These are phyloP conservation scores for Cyaniris semiargus DNA, from an alignment of 2,888 invertebrate genomes.

Conservation along the genomic window DNA sequence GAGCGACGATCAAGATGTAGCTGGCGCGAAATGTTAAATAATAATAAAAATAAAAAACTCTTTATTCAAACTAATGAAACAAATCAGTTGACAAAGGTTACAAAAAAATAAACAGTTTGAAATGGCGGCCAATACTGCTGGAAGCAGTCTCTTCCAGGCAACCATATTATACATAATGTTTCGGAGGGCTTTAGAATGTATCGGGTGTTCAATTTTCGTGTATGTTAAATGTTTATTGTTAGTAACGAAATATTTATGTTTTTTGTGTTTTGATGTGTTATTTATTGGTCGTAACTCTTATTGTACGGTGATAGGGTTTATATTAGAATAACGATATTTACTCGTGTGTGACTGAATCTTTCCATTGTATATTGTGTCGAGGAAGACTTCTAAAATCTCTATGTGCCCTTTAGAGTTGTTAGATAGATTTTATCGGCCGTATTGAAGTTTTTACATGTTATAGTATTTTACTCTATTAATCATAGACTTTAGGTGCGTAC, in stretches of 20 bases:
- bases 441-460: slow-evolving; percentile 38
- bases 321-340: slow-evolving; percentile 33
- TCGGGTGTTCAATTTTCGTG: neutral
- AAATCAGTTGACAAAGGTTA: no score
- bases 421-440: slow-evolving; percentile 48
- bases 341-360: slow-evolving; percentile 33
- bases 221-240: neutral
- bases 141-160: no score
- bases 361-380: slow-evolving; percentile 32
- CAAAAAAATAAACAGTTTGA: no score
- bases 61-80: no score
- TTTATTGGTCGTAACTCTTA: slow-evolving; percentile 25
- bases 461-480: slow-evolving; percentile 34
- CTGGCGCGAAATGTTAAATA: no score
- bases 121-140: no score
- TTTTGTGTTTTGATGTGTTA: slow-evolving; percentile 29
- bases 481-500: slow-evolving; percentile 27
- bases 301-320: slow-evolving; percentile 26
- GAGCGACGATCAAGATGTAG: no score
- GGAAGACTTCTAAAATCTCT: slow-evolving; percentile 36
- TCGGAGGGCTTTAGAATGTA: neutral
- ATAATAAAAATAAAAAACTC: no score
- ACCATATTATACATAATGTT: no score
- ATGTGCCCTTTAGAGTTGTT: slow-evolving; percentile 47
- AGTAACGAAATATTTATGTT: neutral